Percentiles rank a stretch among this genome's conserved stretches.
Conservation (phyloP, 2,888 invertebrate genomes). For the Macaria liturata region DNA sequence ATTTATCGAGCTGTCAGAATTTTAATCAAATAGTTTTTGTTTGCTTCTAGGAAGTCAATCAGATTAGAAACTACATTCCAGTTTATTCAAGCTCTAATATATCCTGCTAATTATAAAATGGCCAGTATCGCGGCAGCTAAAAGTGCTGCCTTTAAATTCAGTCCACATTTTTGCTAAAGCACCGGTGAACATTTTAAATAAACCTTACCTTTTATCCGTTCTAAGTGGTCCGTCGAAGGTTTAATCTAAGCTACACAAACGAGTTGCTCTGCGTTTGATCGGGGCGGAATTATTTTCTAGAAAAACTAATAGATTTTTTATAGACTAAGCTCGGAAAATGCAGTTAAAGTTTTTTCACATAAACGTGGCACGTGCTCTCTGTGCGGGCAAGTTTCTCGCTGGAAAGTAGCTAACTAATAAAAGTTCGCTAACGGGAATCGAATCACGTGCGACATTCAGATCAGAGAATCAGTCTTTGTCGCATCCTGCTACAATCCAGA, state of each 20-base stretch:
- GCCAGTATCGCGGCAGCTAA: no score
- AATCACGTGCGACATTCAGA: constrained; percentile 37
- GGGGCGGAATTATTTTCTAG: constrained; percentile 27
- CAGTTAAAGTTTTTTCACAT: constrained; percentile 5
- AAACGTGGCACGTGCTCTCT: constrained; percentile 3
- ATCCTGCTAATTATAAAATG: no score
- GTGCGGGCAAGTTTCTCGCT: neutral
- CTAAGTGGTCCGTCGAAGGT: constrained; percentile 45
- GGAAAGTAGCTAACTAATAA: constrained; percentile 23
- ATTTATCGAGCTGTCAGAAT: neutral
- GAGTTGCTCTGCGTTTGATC: constrained; percentile 39
- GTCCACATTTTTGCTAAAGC: constrained; percentile 31
- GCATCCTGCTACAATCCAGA: constrained; percentile 46
- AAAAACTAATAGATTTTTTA: constrained; percentile 15
- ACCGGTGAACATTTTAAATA: constrained; percentile 44
- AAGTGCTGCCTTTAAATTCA: neutral
- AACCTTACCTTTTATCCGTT: constrained; percentile 41
- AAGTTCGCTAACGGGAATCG: constrained; percentile 26
- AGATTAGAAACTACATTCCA: no score
- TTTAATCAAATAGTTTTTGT: neutral
- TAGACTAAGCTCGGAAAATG: constrained; percentile 5
- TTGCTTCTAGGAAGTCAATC: neutral
- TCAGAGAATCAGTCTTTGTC: constrained; percentile 55
- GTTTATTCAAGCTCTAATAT: no score
- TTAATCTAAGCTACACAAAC: constrained; percentile 40